A percentile compares a stretch with the other conserved stretches of the same genome.
These are phyloP conservation scores for Dendrocincla tyrannina DNA, from an alignment of 2,797 vertebrate species.

Conservation along the genomic window DNA sequence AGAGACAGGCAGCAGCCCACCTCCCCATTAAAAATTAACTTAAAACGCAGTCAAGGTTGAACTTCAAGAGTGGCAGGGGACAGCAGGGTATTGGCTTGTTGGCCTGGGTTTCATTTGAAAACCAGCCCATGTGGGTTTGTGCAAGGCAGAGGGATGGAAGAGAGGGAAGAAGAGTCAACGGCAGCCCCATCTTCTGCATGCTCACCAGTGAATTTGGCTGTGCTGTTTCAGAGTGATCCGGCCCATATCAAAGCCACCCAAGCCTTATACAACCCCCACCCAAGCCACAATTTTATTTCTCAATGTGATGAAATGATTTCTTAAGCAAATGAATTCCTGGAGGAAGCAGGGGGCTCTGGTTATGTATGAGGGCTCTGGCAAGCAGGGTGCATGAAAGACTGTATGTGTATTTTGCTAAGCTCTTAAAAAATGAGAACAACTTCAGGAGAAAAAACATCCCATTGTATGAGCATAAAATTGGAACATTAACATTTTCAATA, in stretches of 20 bases:
- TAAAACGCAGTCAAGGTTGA: neutral
- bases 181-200: neutral
- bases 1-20: neutral
- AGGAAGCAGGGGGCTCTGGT: neutral
- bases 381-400: neutral
- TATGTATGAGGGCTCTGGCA: neutral
- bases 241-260: neutral
- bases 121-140: neutral
- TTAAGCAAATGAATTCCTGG: neutral
- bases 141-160: neutral
- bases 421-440: slow-evolving; percentile 12
- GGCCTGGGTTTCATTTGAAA: neutral
- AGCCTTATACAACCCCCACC: neutral
- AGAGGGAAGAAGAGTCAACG: neutral
- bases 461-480: slow-evolving; percentile 18
- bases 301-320: neutral
- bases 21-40: neutral
- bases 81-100: neutral
- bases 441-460: slow-evolving; percentile 27
- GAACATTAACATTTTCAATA: slow-evolving; percentile 38
- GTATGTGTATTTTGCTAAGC: neutral
- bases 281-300: neutral
- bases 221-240: neutral
- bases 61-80: neutral
- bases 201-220: neutral